A percentile compares a stretch with the other conserved stretches of the same genome.
These are phyloP conservation scores for Gymnobelideus leadbeateri DNA, from an alignment of 2,113 vertebrate genomes.

Conservation along the genomic window DNA sequence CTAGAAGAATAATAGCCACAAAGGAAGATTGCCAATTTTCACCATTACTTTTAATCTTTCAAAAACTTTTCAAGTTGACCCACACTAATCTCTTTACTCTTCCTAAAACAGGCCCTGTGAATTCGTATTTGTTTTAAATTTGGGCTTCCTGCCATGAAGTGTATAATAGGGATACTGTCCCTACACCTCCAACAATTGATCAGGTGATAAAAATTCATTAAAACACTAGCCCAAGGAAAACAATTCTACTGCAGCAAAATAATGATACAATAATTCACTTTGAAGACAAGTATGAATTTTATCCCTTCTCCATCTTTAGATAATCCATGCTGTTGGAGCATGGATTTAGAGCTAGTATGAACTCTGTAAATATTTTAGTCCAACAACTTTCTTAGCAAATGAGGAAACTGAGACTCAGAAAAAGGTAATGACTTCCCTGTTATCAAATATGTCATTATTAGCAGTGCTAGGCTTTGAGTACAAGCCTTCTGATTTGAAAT, in stretches of 20 bases:
- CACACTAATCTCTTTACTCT: background rate
- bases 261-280: slow-evolving; percentile 51
- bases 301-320: slow-evolving; percentile 53
- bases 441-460: background rate
- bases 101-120: background rate
- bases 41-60: background rate
- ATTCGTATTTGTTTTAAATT: background rate
- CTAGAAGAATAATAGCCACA: background rate
- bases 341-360: slow-evolving; percentile 58
- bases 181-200: background rate
- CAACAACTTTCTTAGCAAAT: background rate
- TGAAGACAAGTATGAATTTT: slow-evolving; percentile 65
- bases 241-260: slow-evolving; percentile 27
- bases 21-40: background rate
- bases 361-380: background rate
- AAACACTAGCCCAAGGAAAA: slow-evolving; percentile 4
- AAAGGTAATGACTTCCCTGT: background rate
- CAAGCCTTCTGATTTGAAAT: no score
- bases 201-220: background rate
- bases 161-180: background rate
- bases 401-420: background rate
- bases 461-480: no score
- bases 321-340: slow-evolving; percentile 66
- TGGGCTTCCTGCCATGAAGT: background rate
- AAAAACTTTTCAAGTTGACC: background rate